A percentile compares a stretch with the other conserved stretches of the same genome.
Conservation (phyloP, 2,113 vertebrate species). For the Odontophorus gujanensis region DNA sequence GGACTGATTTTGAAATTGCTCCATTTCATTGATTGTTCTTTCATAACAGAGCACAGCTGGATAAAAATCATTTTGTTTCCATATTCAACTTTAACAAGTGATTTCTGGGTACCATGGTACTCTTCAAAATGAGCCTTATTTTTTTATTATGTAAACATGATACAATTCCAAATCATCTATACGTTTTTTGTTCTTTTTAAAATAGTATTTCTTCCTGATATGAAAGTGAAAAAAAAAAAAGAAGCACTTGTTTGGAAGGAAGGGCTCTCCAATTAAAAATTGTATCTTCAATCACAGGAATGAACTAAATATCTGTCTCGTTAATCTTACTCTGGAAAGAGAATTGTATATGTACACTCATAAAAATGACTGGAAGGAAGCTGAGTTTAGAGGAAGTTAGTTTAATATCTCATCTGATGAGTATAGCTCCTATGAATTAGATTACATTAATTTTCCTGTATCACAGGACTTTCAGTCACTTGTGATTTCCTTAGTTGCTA, state of each 20-base stretch:
- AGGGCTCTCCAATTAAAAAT: constrained; percentile 28
- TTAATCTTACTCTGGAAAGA: constrained; percentile 48
- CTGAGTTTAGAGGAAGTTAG: constrained; percentile 25
- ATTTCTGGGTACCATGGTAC: constrained; percentile 21
- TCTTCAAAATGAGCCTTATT: constrained; percentile 5
- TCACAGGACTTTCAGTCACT: neutral
- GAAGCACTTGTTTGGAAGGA: neutral
- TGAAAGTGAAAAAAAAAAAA: neutral
- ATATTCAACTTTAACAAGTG: constrained; percentile 30
- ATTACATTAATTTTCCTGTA: constrained; percentile 11
- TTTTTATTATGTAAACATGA: constrained; percentile 10
- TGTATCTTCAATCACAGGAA: neutral
- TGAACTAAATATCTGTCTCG: constrained; percentile 29
- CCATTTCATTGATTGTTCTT: constrained; percentile 45
- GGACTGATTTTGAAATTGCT: constrained; percentile 52
- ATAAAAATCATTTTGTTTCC: constrained; percentile 33
- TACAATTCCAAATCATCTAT: neutral
- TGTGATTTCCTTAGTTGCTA: neutral
- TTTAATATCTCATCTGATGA: constrained; percentile 41
- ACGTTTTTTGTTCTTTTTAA: neutral
- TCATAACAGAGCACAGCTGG: neutral
- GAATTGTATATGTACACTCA: constrained; percentile 42
- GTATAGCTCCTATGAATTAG: constrained; percentile 11
- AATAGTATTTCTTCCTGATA: neutral
- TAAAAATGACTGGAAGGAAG: constrained; percentile 51